Evolutionary conservation across 2,888 invertebrate species (phyloP), one percentile per base, ranked within the genome.

Genomic region (Nomada lathburiana): DNA sequence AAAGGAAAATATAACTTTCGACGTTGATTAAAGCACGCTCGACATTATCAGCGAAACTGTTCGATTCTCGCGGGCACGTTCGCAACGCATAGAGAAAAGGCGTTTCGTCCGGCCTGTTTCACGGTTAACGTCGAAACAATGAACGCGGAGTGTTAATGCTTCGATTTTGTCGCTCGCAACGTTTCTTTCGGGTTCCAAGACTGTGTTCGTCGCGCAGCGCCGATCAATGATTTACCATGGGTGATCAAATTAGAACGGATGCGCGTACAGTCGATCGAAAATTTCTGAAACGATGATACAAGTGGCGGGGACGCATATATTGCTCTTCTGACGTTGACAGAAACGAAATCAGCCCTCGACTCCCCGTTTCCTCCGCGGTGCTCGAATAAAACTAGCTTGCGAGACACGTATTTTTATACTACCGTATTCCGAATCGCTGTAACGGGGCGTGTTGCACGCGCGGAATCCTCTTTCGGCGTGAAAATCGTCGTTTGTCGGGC

Each of bases 321-420:
- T 69, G 78, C 69, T 50, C 52, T 10, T 23, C 69, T 23, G 69
- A 59, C 78, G 57, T 77, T 69, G 79, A 69, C 69, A 64, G 79
- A 69, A 69, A 77, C 79, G 64, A 57, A 77, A 79, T 79, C 79
- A 77, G 57, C 50, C 78, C 60, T 65, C 76, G 20, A 16, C 16
- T 63, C 42, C 62, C 42, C n/a, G n/a, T 55, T 63, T 64, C 63
- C 42, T 0, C 7, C 18, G 9, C 29, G 20, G 26, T 52, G 29
- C 36, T 60, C 78, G 23, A 77, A 77, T 59, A 69, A 77, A 77
- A 77, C 69, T 77, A 63, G 69, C 79, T 79, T 77, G 59, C 63
- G 42, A 63, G 57, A 26, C 9, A 57, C 23, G 57, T 52, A 67
- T 55, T 47, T 55, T 52, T 53, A 59, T 65, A 42, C 59, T 42